Evolutionary conservation across 1,140 invertebrate genomes (phyloP).

Genomic region (Globodera ellingtonae): DNA sequence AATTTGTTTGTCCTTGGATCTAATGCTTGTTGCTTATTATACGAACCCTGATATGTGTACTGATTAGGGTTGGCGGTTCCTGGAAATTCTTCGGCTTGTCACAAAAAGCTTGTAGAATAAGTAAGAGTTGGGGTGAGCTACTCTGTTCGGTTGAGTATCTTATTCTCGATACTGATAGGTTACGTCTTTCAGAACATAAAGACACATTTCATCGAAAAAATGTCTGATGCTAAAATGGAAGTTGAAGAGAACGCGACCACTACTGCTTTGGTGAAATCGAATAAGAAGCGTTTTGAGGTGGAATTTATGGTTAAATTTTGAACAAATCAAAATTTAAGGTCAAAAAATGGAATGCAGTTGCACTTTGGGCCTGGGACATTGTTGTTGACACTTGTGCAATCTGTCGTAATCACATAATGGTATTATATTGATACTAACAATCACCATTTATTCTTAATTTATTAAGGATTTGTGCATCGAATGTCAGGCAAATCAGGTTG

Average conservation of each 20-base stretch:
- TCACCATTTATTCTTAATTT: background rate
- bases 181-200: background rate
- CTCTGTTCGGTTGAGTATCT: no score
- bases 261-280: slow-evolving; percentile 1
- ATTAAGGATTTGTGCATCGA: slow-evolving; percentile 88
- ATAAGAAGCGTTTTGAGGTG: slow-evolving; percentile 42
- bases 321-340: slow-evolving; percentile 31
- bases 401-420: slow-evolving; percentile 98
- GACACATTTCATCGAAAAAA: slow-evolving; percentile 25
- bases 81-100: no score
- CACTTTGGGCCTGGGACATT: slow-evolving; percentile 88
- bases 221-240: slow-evolving; percentile 43
- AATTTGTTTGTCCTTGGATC: no score
- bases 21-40: no score
- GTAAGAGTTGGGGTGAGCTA: no score
- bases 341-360: slow-evolving; percentile 66
- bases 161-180: no score
- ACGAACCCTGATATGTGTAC: no score
- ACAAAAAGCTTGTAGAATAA: no score
- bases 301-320: background rate
- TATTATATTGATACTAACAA: background rate
- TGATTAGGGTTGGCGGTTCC: no score
- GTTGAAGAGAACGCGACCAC: slow-evolving; percentile 31
- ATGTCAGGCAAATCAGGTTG: slow-evolving; percentile 92
- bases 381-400: slow-evolving; percentile 99